Conservation (phyloP, 92 coral and sea anemone species). For the Bergia sp. region DNA sequence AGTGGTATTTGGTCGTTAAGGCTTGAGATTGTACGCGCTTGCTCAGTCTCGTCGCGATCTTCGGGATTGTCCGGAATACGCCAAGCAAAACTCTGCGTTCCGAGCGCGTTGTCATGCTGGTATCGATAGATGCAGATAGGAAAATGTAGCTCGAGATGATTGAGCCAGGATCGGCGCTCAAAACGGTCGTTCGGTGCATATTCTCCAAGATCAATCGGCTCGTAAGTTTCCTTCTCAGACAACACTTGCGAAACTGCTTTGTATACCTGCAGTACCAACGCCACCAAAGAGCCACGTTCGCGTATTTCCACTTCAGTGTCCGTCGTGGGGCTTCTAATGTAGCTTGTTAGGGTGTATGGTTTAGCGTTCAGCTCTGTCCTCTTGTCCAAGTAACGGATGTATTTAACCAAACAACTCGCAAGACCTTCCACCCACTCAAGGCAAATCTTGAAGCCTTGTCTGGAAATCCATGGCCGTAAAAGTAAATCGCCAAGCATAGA, state of each 20-base stretch:
- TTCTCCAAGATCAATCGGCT: not conserved
- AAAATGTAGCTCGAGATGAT: not conserved
- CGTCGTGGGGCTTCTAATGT: conserved; percentile 1
- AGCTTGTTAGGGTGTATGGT: not conserved
- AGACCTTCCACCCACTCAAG: conserved; percentile 22
- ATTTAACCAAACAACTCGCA: not conserved
- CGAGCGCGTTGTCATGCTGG: conserved; percentile 4
- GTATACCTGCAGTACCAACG: not conserved
- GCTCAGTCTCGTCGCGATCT: not conserved
- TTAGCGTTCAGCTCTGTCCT: not conserved
- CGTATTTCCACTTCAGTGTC: not conserved
- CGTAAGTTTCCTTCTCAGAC: not conserved
- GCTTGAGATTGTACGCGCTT: too few species aligned
- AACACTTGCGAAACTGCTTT: not conserved
- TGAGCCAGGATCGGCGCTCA: conserved; percentile 3
- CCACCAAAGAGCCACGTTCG: not conserved
- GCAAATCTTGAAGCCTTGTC: conserved; percentile 5
- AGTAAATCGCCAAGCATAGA: conserved; percentile 5
- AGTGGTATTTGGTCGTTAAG: too few species aligned
- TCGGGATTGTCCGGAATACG: not conserved
- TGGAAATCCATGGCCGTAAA: not conserved
- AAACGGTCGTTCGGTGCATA: conserved; percentile 18
- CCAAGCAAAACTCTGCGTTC: not conserved
- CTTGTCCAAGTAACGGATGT: conserved; percentile 1
- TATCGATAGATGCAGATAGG: not conserved